A percentile compares a stretch with the other conserved stretches of the same genome.
Conservation (phyloP, 2,797 vertebrate genomes). For the Heterohyrax brucei region DNA sequence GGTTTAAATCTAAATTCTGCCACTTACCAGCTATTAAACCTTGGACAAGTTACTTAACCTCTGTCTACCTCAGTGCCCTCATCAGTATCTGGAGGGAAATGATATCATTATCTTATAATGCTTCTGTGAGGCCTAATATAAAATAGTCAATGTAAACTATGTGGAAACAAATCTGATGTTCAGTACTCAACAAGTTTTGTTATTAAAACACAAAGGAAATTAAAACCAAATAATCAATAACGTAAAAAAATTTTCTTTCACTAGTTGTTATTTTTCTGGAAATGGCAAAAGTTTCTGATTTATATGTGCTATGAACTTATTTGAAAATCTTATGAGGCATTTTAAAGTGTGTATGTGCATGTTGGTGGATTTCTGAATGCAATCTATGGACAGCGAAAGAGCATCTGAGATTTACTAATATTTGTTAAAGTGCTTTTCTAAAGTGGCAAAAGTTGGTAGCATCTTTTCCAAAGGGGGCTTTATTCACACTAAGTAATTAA, state of each 20-base stretch:
- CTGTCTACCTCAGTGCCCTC: background rate
- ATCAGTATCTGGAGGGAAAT: background rate
- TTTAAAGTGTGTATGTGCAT: background rate
- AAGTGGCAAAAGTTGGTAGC: slow-evolving; percentile 65
- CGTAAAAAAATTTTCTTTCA: background rate
- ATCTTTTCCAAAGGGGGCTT: slow-evolving; percentile 69
- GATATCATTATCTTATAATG: background rate
- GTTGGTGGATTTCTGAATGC: background rate
- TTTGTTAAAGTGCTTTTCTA: slow-evolving; percentile 63
- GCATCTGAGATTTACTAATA: slow-evolving; percentile 37
- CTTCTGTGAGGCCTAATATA: background rate
- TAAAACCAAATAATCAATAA: background rate
- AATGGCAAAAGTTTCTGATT: background rate
- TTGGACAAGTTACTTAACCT: background rate
- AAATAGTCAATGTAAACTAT: background rate
- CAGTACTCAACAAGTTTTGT: background rate
- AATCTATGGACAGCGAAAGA: background rate
- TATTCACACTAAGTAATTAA: slow-evolving; percentile 70
- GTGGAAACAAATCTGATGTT: background rate
- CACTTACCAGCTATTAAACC: background rate
- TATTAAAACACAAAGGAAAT: background rate
- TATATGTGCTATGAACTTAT: background rate
- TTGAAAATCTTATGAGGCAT: background rate
- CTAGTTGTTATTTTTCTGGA: slow-evolving; percentile 1
- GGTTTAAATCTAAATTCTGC: background rate